phyloP scores from a whole-genome alignment of 2,113 vertebrate genomes.

The Turdus rufiventris region DNA sequence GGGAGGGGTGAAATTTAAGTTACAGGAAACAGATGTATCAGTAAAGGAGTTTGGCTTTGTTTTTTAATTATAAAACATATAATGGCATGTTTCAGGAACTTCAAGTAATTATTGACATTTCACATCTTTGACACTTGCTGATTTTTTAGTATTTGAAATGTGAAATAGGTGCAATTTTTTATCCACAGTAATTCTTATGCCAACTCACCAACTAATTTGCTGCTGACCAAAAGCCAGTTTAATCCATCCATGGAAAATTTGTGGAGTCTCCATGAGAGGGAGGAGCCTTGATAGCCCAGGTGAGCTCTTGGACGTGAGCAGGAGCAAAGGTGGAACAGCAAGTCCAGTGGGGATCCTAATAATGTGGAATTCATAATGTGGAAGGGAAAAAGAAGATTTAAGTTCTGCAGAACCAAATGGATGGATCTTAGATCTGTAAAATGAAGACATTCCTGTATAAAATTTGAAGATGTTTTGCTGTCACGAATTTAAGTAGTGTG shows the following conservation, averaged over 20 bases:
- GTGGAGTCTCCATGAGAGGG: neutral
- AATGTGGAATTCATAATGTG: neutral
- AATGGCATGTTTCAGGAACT: neutral
- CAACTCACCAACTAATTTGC: neutral
- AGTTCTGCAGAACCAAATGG: neutral
- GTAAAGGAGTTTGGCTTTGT: neutral
- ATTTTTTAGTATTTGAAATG: neutral
- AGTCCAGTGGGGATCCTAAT: neutral
- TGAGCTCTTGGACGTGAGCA: neutral
- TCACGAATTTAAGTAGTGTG: neutral
- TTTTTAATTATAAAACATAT: neutral
- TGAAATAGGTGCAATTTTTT: neutral
- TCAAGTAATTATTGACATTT: neutral
- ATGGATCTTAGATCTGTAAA: neutral
- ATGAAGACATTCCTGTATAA: neutral
- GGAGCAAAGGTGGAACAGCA: neutral
- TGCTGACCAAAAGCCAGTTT: neutral
- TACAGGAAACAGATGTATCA: neutral
- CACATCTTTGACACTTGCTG: neutral
- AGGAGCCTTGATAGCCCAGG: neutral
- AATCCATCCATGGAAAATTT: neutral
- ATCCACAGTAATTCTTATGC: neutral
- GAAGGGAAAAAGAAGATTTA: constrained; percentile 28
- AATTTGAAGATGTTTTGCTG: constrained; percentile 6
- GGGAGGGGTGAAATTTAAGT: neutral